Base-by-base conservation (phyloP, 1,140 invertebrate species). In the Leptinotarsa undecemlineata region DNA sequence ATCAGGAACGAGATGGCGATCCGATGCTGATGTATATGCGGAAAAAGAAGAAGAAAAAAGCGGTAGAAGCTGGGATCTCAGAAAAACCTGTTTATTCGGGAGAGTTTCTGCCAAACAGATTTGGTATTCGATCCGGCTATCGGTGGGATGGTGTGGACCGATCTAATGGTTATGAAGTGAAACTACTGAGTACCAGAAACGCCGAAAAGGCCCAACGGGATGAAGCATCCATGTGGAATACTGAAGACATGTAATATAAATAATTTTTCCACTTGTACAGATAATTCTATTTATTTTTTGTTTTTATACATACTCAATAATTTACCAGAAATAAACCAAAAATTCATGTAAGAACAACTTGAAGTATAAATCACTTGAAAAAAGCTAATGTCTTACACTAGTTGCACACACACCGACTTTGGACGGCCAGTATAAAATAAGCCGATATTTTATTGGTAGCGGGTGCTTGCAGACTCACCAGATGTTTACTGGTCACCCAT, bases 111-210 rank as follows among this genome's bases (percentile, higher is more conserved):
- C 95, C 95, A 60, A 99, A 99, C 87, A 89, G 98, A 13, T 99
- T 93, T 87, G 90, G 91, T 57, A 97, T 99, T 74, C 86, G 87
- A 66, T 98, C 98, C 1, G 98, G 98, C 0, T 93, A 97, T 85
- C 88, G 96, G 51, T 99, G 98, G 98, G 98, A 99, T 86, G 98
- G 98, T 1, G 97, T 99, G 0, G 96, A 99, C 83, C 87, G 98
- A 23, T 98, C 97, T 4, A 99, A 95, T 87, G 98, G 98, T 0
- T 99, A 97, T 85, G 98, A 99, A 84, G 94, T 94, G 81, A 92
- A 95, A 82, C 94, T 92, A 87, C 97, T 98, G 84, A 90, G 92
- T 19, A 89, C 91, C 23, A 89, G 91, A 77, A 95, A 93, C 80
- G 90, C 92, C 5, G 91, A 88, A 78, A 91, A 90, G 81, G 96